phyloP scores from a whole-genome alignment of 2,888 invertebrate genomes.

The Heliconius hortense region DNA sequence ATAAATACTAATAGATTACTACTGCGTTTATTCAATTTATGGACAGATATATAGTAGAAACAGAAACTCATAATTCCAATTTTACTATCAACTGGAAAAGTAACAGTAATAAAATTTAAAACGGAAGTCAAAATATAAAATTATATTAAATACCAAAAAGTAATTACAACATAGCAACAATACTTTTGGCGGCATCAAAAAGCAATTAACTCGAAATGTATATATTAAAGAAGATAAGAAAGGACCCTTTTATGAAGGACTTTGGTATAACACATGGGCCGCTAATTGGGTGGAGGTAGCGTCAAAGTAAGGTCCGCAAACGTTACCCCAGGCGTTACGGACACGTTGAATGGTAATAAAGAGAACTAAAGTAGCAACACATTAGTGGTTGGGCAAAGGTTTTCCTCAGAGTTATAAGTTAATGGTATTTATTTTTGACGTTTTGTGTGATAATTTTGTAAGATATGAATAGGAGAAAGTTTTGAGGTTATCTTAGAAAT shows the following conservation, averaged over 20 bases:
- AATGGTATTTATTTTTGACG: background rate
- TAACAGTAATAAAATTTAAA: background rate
- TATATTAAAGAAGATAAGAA: slow-evolving; percentile 22
- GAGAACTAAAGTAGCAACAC: slow-evolving; percentile 14
- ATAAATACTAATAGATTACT: no score
- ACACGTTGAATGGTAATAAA: slow-evolving; percentile 19
- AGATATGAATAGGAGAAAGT: background rate
- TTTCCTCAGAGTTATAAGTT: background rate
- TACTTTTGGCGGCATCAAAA: background rate
- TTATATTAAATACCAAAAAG: background rate
- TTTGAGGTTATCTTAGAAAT: background rate
- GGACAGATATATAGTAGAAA: background rate
- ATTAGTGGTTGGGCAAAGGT: slow-evolving; percentile 18
- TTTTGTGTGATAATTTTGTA: background rate
- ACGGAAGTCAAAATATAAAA: background rate
- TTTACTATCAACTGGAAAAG: no score
- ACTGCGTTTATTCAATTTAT: background rate
- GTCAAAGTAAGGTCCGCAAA: slow-evolving; percentile 26
- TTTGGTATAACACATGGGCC: slow-evolving; percentile 24
- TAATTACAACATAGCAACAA: slow-evolving; percentile 7
- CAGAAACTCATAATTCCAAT: background rate
- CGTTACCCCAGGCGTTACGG: slow-evolving; percentile 22
- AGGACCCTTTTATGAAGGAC: slow-evolving; percentile 21
- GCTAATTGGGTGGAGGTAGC: slow-evolving; percentile 25
- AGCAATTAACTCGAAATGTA: slow-evolving; percentile 8